A percentile compares a stretch with the other conserved stretches of the same genome.
These are phyloP conservation scores for Scaptomyza graminum DNA, from an alignment of 1,140 invertebrate species.

Conservation along the genomic window DNA sequence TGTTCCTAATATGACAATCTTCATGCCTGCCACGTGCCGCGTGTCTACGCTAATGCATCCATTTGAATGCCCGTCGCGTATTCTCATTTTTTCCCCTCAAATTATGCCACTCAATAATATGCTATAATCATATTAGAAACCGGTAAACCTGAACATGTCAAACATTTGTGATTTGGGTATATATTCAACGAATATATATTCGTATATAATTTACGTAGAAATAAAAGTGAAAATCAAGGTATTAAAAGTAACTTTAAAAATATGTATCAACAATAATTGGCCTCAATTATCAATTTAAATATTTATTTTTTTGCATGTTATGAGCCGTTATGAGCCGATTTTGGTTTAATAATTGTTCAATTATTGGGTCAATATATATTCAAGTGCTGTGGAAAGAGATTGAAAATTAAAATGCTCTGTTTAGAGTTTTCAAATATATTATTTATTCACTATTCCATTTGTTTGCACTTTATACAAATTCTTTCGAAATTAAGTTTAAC, in stretches of 20 bases:
- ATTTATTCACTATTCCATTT: conserved; percentile 74
- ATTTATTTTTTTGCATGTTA: conserved; percentile 9
- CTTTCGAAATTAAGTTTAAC: conserved; percentile 56
- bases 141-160: conserved; percentile 10
- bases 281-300: not conserved
- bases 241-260: too few species aligned
- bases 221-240: too few species aligned
- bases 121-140: conserved; percentile 24
- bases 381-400: not conserved
- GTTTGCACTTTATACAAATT: conserved; percentile 63
- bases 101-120: conserved; percentile 54
- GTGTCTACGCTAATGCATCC: conserved; percentile 29
- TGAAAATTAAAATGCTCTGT: not conserved
- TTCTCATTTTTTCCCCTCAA: conserved; percentile 14
- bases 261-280: too few species aligned
- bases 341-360: conserved; percentile 43
- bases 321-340: conserved; percentile 14
- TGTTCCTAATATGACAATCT: conserved; percentile 46
- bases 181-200: conserved; percentile 2
- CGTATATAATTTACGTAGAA: not conserved
- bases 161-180: not conserved
- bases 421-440: conserved; percentile 62
- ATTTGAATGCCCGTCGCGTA: conserved; percentile 59
- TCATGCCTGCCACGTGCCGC: conserved; percentile 49
- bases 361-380: conserved; percentile 17